Evolutionary conservation across 2,888 invertebrate genomes (phyloP).

Genomic region (Stomorhina lunata): DNA sequence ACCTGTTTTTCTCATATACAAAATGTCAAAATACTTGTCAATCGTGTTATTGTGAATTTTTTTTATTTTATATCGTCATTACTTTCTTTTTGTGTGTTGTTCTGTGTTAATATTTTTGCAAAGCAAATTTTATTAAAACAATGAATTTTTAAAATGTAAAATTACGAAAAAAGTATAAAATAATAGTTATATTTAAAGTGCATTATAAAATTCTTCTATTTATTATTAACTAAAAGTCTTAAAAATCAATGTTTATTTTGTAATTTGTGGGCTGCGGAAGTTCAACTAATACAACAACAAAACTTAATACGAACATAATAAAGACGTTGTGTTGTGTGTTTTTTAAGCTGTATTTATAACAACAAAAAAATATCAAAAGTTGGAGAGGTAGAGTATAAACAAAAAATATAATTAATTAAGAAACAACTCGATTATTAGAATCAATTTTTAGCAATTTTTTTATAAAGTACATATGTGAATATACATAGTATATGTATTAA

Average conservation of each 20-base stretch:
- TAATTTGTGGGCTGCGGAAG: constrained; percentile 40
- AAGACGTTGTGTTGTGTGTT: constrained; percentile 35
- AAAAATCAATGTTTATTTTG: constrained; percentile 6
- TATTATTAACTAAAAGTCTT: not conserved
- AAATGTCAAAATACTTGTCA: constrained; percentile 24
- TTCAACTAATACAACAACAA: constrained; percentile 39
- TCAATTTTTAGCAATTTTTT: not conserved
- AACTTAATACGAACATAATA: constrained; percentile 10
- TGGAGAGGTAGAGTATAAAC: not conserved
- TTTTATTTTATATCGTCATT: constrained; percentile 42
- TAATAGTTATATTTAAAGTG: not conserved
- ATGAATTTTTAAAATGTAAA: constrained; percentile 10
- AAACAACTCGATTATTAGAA: constrained; percentile 7
- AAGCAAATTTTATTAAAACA: constrained; percentile 33
- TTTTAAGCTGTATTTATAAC: constrained; percentile 26
- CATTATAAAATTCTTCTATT: constrained; percentile 5
- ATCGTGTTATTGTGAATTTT: constrained; percentile 40
- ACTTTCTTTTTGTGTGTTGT: constrained; percentile 61
- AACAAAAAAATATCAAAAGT: constrained; percentile 2
- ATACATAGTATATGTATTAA: not conserved
- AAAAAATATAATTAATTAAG: constrained; percentile 6
- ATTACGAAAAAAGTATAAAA: constrained; percentile 1
- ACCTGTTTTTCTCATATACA: not conserved
- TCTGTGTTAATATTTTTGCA: constrained; percentile 51
- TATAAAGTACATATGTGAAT: not conserved